Conservation (phyloP, 2,113 vertebrate species). For the Stegastes partitus region DNA sequence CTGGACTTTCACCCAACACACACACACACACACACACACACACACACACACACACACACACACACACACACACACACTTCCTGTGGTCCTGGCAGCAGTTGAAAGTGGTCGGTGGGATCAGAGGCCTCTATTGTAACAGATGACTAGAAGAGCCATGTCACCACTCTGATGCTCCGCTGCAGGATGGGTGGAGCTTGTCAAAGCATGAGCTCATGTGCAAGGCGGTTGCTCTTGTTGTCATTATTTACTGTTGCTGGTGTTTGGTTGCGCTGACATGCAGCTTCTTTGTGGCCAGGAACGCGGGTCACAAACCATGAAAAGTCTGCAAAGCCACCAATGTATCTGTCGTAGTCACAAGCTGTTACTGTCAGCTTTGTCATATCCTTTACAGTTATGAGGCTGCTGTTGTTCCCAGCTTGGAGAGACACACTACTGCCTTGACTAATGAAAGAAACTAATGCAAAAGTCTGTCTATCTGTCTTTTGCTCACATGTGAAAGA, state of each 20-base stretch:
- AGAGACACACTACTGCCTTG: neutral
- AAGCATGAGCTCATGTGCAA: constrained; percentile 72
- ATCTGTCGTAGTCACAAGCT: constrained; percentile 15
- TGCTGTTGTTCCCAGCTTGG: neutral
- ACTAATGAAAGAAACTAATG: neutral
- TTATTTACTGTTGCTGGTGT: constrained; percentile 52
- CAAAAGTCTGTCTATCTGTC: neutral
- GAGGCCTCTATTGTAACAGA: constrained; percentile 76
- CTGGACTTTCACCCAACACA: constrained; percentile 30
- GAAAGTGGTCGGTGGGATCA: constrained; percentile 74
- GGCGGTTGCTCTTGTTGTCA: constrained; percentile 43
- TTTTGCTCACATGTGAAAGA: neutral
- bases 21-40: constrained; percentile 32
- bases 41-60: constrained; percentile 28
- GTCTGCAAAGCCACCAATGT: neutral
- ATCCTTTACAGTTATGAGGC: constrained; percentile 1
- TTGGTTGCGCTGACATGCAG: constrained; percentile 31
- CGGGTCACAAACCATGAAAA: constrained; percentile 35
- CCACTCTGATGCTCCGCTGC: constrained; percentile 55
- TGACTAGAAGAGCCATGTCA: constrained; percentile 69
- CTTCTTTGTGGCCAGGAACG: constrained; percentile 31
- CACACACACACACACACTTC: constrained; percentile 48
- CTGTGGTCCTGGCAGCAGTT: constrained; percentile 70
- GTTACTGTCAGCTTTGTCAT: constrained; percentile 6
- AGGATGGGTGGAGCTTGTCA: constrained; percentile 26